Evolutionary conservation across 1,140 invertebrate species (phyloP).

Genomic region (Thalassaphorura encarpata): DNA sequence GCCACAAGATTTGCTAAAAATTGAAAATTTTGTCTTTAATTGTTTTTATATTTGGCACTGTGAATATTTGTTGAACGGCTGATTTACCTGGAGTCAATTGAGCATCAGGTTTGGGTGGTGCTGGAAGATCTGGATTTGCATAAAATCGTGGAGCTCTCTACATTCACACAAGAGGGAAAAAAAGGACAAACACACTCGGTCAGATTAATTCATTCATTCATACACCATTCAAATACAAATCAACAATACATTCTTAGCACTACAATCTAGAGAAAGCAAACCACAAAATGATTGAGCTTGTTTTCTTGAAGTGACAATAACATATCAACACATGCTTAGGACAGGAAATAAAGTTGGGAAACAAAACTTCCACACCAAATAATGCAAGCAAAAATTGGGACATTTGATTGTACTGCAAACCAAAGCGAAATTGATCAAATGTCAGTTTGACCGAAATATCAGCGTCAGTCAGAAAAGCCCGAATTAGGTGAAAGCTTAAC

Average conservation of each 20-base stretch:
- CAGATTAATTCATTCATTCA: background rate
- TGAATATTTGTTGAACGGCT: too few species aligned
- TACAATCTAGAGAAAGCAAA: background rate
- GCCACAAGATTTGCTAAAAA: slow-evolving; percentile 21
- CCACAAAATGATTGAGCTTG: background rate
- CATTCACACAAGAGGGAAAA: background rate
- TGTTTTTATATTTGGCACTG: too few species aligned
- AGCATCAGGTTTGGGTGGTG: slow-evolving; percentile 2
- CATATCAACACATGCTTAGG: background rate
- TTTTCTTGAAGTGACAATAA: background rate
- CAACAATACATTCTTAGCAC: background rate
- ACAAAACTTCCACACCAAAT: too few species aligned
- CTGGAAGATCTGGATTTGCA: background rate
- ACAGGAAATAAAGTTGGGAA: too few species aligned
- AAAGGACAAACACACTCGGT: background rate
- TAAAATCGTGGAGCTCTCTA: background rate
- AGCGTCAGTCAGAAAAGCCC: too few species aligned
- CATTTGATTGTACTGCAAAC: too few species aligned
- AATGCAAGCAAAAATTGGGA: too few species aligned
- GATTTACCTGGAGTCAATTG: background rate
- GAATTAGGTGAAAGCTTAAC: too few species aligned
- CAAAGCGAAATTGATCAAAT: too few species aligned
- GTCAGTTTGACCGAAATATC: too few species aligned
- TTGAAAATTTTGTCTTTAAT: slow-evolving; percentile 3
- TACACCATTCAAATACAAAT: background rate